phyloP scores from a whole-genome alignment of 2,797 vertebrate genomes.

The Rhinoraja longicauda region DNA sequence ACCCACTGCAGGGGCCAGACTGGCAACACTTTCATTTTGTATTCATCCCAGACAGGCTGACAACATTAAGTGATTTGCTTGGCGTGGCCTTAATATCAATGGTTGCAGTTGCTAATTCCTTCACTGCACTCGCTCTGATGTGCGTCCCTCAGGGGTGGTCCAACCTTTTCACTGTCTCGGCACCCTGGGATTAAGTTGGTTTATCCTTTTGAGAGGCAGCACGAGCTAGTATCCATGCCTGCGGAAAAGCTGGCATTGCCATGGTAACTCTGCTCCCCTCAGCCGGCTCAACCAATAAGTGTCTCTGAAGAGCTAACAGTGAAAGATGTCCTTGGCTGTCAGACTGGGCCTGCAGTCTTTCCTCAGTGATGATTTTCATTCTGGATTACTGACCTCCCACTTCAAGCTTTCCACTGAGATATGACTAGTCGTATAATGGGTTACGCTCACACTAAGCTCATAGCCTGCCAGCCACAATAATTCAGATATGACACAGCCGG shows the following conservation, averaged over 20 bases:
- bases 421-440: constrained; percentile 36
- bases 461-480: neutral
- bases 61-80: constrained; percentile 49
- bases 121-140: constrained; percentile 51
- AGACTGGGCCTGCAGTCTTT: constrained; percentile 29
- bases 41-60: constrained; percentile 51
- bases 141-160: constrained; percentile 46
- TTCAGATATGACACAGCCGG: neutral
- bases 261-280: constrained; percentile 43
- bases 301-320: neutral
- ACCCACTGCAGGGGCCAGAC: too few relatives aligned
- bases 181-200: constrained; percentile 62
- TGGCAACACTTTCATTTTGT: constrained; percentile 46
- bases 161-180: constrained; percentile 49
- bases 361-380: constrained; percentile 32
- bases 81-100: constrained; percentile 54
- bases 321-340: constrained; percentile 37
- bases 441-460: neutral
- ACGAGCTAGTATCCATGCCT: constrained; percentile 54
- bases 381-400: constrained; percentile 36
- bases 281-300: constrained; percentile 2
- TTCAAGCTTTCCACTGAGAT: constrained; percentile 33
- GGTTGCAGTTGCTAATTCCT: constrained; percentile 69
- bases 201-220: constrained; percentile 59
- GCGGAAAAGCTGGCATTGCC: constrained; percentile 46